phyloP scores from a whole-genome alignment of 2,888 invertebrate species.

The Pyrgus malvae region DNA sequence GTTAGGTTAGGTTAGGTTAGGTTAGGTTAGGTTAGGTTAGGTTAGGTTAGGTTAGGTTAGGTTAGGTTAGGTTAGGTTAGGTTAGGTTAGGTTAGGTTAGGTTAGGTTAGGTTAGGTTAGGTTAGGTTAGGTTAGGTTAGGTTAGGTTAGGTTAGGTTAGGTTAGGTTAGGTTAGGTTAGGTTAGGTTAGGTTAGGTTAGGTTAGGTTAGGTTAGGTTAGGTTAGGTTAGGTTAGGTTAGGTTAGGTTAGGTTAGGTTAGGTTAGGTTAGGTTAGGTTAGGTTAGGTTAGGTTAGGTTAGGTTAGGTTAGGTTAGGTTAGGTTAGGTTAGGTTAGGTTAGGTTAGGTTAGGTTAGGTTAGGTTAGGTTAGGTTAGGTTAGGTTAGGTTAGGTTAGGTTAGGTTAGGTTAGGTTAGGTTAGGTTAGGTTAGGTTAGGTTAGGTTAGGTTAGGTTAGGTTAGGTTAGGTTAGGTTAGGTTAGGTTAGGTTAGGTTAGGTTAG shows the following conservation, averaged over 20 bases:
- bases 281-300: constrained; percentile 23
- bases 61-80: constrained; percentile 29
- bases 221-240: constrained; percentile 31
- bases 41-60: constrained; percentile 28
- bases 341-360: constrained; percentile 33
- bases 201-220: constrained; percentile 28
- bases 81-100: constrained; percentile 31
- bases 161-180: constrained; percentile 30
- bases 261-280: constrained; percentile 31
- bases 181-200: constrained; percentile 32
- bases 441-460: no score
- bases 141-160: constrained; percentile 30
- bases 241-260: constrained; percentile 31
- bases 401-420: constrained; percentile 30
- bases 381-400: constrained; percentile 31
- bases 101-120: constrained; percentile 30
- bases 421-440: no score
- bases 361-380: constrained; percentile 32
- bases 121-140: constrained; percentile 31
- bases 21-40: constrained; percentile 31
- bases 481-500: no score
- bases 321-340: constrained; percentile 28
- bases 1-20: constrained; percentile 33
- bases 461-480: no score
- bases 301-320: constrained; percentile 30